phyloP scores from a whole-genome alignment of 2,797 vertebrate genomes.

The Coregonus suidteri region DNA sequence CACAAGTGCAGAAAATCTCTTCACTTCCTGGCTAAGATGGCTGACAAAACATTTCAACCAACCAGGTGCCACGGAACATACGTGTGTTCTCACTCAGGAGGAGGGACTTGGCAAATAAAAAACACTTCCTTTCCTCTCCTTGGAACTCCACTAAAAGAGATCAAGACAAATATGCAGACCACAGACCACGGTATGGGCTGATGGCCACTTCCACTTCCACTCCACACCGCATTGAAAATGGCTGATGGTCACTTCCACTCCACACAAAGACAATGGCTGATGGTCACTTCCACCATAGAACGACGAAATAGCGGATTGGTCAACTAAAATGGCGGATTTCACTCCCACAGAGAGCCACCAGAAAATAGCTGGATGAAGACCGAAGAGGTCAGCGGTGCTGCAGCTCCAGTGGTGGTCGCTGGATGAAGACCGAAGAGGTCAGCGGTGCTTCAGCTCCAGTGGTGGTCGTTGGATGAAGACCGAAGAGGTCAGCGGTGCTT shows the following conservation, averaged over 20 bases:
- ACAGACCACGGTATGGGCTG: conserved; percentile 39
- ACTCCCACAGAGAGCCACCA: not conserved
- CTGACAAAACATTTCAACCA: conserved; percentile 69
- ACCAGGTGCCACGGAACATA: conserved; percentile 70
- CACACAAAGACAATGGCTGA: too few species aligned
- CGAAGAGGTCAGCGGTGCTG: too few species aligned
- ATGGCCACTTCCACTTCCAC: conserved; percentile 55
- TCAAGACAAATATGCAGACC: conserved; percentile 45
- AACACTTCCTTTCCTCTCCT: conserved; percentile 66
- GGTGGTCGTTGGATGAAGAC: too few species aligned
- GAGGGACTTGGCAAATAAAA: conserved; percentile 60
- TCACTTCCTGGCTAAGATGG: conserved; percentile 80
- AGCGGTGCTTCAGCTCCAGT: too few species aligned
- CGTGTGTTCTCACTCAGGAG: conserved; percentile 68
- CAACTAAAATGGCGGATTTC: too few species aligned
- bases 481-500: too few species aligned
- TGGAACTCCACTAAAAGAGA: conserved; percentile 66
- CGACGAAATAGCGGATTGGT: too few species aligned
- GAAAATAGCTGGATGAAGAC: too few species aligned
- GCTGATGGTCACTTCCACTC: too few species aligned
- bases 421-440: not conserved
- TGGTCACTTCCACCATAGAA: not conserved
- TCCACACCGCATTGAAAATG: too few species aligned
- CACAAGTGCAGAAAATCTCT: conserved; percentile 80
- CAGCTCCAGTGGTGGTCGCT: too few species aligned